Conservation (phyloP, 1,140 invertebrate genomes). For the Phenacoccus solenopsis region DNA sequence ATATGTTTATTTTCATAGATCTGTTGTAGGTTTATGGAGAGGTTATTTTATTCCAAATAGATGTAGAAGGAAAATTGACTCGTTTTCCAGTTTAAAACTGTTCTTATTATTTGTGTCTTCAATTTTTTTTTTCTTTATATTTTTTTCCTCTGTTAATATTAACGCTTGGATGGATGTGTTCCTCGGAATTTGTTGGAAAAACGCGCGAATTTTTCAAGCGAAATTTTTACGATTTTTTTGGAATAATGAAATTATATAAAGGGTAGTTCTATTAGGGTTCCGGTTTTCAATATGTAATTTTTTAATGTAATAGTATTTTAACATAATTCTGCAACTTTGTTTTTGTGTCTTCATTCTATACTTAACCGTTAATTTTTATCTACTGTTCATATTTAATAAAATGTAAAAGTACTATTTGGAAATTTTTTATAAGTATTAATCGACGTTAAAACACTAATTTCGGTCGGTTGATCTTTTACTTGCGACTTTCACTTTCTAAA, state of each 20-base stretch:
- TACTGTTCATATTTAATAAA: not conserved
- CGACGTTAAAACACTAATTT: not conserved
- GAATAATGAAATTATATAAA: not conserved
- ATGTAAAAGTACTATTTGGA: not conserved
- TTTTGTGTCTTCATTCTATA: not conserved
- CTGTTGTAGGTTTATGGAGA: not conserved
- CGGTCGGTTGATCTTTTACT: not conserved
- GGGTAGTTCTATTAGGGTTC: not conserved
- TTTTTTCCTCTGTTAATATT: not conserved
- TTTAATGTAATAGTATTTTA: not conserved
- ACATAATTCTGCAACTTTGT: not conserved
- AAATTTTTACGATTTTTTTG: not conserved
- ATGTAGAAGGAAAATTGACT: not conserved
- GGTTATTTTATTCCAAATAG: slow-evolving; percentile 10
- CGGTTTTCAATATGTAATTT: not conserved
- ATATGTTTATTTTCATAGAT: not conserved
- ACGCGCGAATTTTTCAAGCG: not conserved
- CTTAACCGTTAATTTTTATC: not conserved
- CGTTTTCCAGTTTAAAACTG: not conserved
- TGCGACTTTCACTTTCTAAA: not conserved
- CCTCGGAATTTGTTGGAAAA: no score
- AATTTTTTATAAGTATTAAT: not conserved
- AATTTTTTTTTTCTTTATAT: not conserved
- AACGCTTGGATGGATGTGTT: no score
- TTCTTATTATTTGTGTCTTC: not conserved